Conservation (phyloP, 2,113 vertebrate species). For the Bubo scandiacus region DNA sequence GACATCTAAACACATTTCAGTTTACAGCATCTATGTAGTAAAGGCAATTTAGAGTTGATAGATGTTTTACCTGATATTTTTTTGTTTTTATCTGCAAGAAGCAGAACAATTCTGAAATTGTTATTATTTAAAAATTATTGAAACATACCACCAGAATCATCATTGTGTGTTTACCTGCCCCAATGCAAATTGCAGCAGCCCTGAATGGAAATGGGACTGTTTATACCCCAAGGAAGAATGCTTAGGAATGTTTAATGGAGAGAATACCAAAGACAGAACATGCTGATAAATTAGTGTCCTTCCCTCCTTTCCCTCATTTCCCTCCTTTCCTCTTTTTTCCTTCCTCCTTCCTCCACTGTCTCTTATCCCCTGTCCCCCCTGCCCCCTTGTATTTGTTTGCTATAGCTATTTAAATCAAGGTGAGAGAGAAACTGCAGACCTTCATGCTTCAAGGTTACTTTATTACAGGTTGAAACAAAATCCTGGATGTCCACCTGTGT, state of each 20-base stretch:
- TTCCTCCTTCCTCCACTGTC: not conserved
- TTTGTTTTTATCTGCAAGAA: not conserved
- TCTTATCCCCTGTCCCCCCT: not conserved
- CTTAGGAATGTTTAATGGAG: not conserved
- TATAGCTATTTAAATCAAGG: not conserved
- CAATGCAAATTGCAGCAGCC: not conserved
- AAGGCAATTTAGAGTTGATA: not conserved
- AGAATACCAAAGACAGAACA: not conserved
- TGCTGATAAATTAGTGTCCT: not conserved
- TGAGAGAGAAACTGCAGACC: not conserved
- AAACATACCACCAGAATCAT: not conserved
- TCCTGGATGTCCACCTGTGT: not conserved
- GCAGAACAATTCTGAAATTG: not conserved
- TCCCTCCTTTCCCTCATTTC: not conserved
- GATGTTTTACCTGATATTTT: not conserved
- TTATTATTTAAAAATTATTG: not conserved
- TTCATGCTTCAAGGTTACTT: not conserved
- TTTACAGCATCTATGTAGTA: not conserved
- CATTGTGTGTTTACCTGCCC: not conserved
- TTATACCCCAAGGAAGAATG: not conserved
- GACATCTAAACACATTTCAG: not conserved
- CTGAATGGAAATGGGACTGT: not conserved
- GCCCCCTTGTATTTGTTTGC: not conserved
- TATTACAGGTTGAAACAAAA: not conserved
- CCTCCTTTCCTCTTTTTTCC: not conserved